Evolutionary conservation across 2,113 vertebrate genomes (phyloP).

Genomic region (Fregata magnificens): DNA sequence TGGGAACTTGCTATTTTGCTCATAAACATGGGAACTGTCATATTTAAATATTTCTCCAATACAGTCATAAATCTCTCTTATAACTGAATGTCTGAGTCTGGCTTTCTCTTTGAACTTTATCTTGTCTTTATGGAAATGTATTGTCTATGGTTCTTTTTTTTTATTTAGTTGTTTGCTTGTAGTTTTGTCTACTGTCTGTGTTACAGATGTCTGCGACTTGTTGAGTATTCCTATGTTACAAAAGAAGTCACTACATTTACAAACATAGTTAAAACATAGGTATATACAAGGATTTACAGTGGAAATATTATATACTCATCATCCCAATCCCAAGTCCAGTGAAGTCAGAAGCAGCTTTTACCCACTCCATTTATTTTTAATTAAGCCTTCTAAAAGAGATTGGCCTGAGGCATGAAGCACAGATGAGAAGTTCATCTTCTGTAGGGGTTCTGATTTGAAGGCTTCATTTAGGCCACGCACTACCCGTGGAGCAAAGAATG

Average conservation of each 20-base stretch:
- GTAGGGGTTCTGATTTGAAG: background rate
- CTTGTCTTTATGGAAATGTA: background rate
- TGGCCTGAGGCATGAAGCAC: background rate
- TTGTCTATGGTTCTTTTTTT: background rate
- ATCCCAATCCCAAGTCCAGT: background rate
- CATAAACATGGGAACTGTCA: constrained; percentile 31
- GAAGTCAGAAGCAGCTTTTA: background rate
- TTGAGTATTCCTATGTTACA: background rate
- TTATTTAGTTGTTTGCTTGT: background rate
- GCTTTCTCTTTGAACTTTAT: constrained; percentile 43
- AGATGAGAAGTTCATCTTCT: background rate
- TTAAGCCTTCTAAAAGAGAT: background rate
- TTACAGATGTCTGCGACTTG: background rate
- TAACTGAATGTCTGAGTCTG: background rate
- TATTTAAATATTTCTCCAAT: constrained; percentile 43
- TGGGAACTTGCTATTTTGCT: background rate
- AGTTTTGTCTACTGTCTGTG: background rate
- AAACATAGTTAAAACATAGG: background rate
- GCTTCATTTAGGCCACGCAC: background rate
- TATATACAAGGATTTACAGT: background rate
- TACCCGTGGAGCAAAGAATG: background rate
- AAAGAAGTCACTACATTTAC: background rate
- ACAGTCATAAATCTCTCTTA: constrained; percentile 23
- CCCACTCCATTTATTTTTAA: background rate
- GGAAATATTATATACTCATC: background rate